phyloP scores from a whole-genome alignment of 2,888 invertebrate genomes.

The Tenthredo distinguenda region DNA sequence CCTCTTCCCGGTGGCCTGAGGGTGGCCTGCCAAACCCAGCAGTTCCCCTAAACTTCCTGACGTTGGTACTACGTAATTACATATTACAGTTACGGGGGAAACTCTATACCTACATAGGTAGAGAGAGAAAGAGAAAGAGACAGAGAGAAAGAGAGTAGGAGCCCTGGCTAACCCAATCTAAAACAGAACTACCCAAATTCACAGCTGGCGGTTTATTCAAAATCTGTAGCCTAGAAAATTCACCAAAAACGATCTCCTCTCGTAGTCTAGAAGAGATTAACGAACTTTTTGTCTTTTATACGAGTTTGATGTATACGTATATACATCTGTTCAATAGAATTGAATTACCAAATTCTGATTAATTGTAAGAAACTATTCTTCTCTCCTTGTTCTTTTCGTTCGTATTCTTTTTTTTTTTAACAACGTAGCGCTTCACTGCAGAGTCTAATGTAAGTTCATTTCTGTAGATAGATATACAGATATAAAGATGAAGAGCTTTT shows the following conservation, averaged over 20 bases:
- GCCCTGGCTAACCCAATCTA: constrained; percentile 10
- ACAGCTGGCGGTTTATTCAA: constrained; percentile 17
- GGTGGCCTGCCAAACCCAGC: constrained; percentile 55
- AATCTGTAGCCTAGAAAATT: neutral
- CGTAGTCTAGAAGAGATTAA: no score
- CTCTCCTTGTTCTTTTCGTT: neutral
- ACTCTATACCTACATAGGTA: constrained; percentile 57
- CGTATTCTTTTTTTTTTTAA: neutral
- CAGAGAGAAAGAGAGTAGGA: constrained; percentile 54
- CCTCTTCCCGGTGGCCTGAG: constrained; percentile 42
- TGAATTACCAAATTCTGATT: no score
- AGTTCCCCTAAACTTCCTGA: constrained; percentile 62
- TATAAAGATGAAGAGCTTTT: neutral
- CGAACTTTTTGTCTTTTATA: no score
- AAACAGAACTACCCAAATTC: neutral
- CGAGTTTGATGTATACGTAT: no score
- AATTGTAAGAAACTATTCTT: no score
- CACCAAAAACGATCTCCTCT: no score
- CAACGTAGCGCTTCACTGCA: neutral
- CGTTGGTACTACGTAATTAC: constrained; percentile 71
- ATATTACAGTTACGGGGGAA: constrained; percentile 66
- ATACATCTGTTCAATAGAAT: no score
- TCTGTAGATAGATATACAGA: neutral
- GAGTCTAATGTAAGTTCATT: neutral
- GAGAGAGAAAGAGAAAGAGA: constrained; percentile 53